Evolutionary conservation across 2,797 vertebrate genomes (phyloP).

Genomic region (Geotrypetes seraphini): DNA sequence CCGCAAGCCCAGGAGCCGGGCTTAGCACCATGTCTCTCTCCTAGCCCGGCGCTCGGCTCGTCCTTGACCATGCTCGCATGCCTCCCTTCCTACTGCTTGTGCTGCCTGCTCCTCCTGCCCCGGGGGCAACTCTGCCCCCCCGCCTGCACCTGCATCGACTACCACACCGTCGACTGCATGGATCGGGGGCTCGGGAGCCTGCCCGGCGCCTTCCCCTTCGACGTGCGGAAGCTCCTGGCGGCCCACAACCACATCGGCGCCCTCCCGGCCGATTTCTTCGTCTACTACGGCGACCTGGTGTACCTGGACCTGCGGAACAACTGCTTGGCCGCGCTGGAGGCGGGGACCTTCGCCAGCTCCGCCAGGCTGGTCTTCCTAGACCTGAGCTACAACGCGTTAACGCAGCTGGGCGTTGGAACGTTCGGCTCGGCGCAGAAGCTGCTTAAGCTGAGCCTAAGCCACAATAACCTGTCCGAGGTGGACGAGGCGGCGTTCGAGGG

Average conservation of each 20-base stretch:
- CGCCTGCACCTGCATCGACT: conserved; percentile 81
- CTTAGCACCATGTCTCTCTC: conserved; percentile 40
- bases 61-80: conserved; percentile 74
- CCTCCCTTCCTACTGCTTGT: conserved; percentile 50
- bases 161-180: conserved; percentile 92
- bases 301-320: conserved; percentile 96
- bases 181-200: conserved; percentile 81
- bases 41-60: conserved; percentile 31
- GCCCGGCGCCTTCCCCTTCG: conserved; percentile 82
- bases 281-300: conserved; percentile 89
- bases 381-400: conserved; percentile 90
- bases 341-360: conserved; percentile 84
- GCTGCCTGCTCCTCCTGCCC: conserved; percentile 58
- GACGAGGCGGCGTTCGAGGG: conserved; percentile 81
- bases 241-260: conserved; percentile 84
- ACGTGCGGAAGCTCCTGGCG: conserved; percentile 83
- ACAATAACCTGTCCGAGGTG: conserved; percentile 81
- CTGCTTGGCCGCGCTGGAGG: conserved; percentile 77
- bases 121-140: conserved; percentile 72
- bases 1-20: conserved; percentile 37
- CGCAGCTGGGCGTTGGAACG: conserved; percentile 77
- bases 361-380: conserved; percentile 88
- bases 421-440: conserved; percentile 83
- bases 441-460: conserved; percentile 81
- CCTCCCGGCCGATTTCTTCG: conserved; percentile 86